These are phyloP conservation scores for Vollenhovia emeryi DNA, from an alignment of 1,140 invertebrate genomes.

Conservation along the genomic window DNA sequence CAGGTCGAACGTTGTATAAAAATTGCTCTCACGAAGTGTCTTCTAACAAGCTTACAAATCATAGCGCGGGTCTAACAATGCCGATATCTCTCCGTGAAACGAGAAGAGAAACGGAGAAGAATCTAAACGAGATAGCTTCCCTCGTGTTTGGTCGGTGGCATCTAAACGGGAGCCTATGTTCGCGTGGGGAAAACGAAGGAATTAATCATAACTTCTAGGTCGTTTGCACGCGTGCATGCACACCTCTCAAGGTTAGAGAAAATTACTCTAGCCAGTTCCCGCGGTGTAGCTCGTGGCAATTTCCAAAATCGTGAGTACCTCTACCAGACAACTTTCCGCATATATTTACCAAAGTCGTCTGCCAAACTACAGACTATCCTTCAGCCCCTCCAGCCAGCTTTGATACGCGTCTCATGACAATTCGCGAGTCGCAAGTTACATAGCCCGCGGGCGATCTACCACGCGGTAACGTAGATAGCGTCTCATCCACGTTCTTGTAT, in stretches of 20 bases:
- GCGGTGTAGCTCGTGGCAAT: constrained; percentile 65
- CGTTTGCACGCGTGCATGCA: neutral
- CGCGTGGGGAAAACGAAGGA: constrained; percentile 6
- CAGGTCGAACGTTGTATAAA: neutral
- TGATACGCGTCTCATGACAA: constrained; percentile 77
- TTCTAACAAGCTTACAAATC: neutral
- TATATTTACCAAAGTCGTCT: constrained; percentile 79
- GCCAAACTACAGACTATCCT: constrained; percentile 71
- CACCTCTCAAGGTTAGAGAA: constrained; percentile 42
- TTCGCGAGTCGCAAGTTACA: constrained; percentile 78
- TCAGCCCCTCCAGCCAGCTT: constrained; percentile 72
- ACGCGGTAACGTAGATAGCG: constrained; percentile 36
- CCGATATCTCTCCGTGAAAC: neutral
- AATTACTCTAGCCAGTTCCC: constrained; percentile 52
- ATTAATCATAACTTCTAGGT: constrained; percentile 56
- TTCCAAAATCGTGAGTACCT: constrained; percentile 66
- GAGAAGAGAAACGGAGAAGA: neutral
- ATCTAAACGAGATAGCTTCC: neutral
- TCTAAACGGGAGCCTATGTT: constrained; percentile 11
- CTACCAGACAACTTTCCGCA: constrained; percentile 74
- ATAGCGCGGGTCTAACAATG: neutral
- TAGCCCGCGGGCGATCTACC: constrained; percentile 70
- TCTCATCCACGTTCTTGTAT: neutral
- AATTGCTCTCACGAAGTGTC: neutral
- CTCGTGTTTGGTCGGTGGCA: neutral